Evolutionary conservation across 2,113 vertebrate genomes (phyloP).

Genomic region (Ptyas mucosa): DNA sequence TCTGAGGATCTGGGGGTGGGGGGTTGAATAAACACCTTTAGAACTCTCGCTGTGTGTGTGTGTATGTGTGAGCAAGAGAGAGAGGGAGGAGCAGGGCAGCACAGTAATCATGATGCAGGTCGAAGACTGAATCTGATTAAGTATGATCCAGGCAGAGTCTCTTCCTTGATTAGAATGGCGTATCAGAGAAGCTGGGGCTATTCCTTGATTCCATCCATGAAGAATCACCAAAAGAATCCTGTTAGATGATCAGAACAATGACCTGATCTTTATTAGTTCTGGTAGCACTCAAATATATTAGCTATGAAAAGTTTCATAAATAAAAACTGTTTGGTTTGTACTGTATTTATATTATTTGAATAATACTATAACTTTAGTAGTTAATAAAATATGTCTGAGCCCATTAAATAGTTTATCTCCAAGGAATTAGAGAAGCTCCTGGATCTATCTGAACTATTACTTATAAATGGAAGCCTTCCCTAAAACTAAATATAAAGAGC

Average conservation of each 20-base stretch:
- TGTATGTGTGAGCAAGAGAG: no score
- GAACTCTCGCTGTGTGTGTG: background rate
- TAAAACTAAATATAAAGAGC: background rate
- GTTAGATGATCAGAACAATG: background rate
- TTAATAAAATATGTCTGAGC: background rate
- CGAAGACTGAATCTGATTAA: background rate
- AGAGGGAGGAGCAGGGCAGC: background rate
- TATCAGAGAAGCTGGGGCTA: background rate
- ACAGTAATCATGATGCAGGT: background rate
- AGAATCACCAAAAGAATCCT: background rate
- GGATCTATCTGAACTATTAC: background rate
- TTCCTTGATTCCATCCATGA: background rate
- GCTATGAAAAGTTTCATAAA: background rate
- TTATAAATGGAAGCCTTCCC: background rate
- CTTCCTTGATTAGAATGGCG: background rate
- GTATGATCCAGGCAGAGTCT: background rate
- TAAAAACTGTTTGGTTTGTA: background rate
- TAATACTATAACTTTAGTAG: background rate
- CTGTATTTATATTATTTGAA: background rate
- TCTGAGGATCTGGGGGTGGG: background rate
- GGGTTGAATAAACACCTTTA: background rate
- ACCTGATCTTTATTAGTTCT: background rate
- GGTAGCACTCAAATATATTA: background rate
- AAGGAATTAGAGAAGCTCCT: background rate
- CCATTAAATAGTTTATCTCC: background rate